Conservation (phyloP, 2,888 invertebrate genomes). For the Hypsopygia costalis region DNA sequence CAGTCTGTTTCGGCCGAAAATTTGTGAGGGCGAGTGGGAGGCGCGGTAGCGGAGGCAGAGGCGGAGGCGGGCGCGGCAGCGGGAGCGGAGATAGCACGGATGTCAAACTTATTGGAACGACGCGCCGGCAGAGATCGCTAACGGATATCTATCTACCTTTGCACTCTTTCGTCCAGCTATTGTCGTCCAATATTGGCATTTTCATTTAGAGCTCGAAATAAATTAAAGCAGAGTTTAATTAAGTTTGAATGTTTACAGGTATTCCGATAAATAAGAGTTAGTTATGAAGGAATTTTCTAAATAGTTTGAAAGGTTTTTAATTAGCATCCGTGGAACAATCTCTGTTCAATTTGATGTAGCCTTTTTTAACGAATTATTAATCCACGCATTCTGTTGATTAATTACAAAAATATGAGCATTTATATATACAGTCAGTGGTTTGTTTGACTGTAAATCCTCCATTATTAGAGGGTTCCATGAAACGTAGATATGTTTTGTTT, state of each 20-base stretch:
- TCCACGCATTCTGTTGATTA: too few relatives aligned
- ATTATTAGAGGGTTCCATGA: too few relatives aligned
- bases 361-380: too few relatives aligned
- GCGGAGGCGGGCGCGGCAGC: conserved; percentile 40
- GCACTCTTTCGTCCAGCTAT: conserved; percentile 18
- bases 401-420: too few relatives aligned
- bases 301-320: conserved; percentile 34
- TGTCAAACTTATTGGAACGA: conserved; percentile 68
- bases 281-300: conserved; percentile 14
- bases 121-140: conserved; percentile 69
- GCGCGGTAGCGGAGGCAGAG: conserved; percentile 28
- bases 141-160: conserved; percentile 36
- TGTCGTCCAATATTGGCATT: conserved; percentile 19
- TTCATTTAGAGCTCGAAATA: conserved; percentile 11
- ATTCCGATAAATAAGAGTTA: conserved; percentile 26
- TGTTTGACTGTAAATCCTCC: too few relatives aligned
- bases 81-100: conserved; percentile 8
- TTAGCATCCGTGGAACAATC: conserved; percentile 22
- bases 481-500: too few relatives aligned
- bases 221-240: conserved; percentile 25
- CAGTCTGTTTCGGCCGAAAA: conserved; percentile 68
- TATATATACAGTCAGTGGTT: too few relatives aligned
- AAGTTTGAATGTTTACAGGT: conserved; percentile 24
- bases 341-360: background rate
- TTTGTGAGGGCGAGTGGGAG: conserved; percentile 52